Evolutionary conservation across 1,140 invertebrate species (phyloP).

Genomic region (Drosophila carrolli): DNA sequence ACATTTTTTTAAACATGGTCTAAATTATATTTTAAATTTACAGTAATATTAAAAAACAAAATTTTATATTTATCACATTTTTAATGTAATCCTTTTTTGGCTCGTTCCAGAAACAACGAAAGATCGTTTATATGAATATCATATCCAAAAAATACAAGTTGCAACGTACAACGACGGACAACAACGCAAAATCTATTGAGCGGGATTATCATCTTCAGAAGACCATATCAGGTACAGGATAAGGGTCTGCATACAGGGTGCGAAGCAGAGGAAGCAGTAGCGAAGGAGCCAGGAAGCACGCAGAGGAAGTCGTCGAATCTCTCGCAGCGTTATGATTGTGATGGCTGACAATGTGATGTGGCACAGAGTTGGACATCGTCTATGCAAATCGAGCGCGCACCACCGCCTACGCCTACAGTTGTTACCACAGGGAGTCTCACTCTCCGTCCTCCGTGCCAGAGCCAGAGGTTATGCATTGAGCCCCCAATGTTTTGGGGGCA

Average conservation of each 20-base stretch:
- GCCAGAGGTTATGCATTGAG: slow-evolving; percentile 78
- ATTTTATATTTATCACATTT: no score
- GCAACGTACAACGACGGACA: slow-evolving; percentile 57
- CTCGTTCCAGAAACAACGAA: slow-evolving; percentile 20
- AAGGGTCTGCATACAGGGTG: slow-evolving; percentile 3
- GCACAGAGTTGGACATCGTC: slow-evolving; percentile 78
- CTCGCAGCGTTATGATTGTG: slow-evolving; percentile 81
- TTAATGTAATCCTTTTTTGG: neutral
- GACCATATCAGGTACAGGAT: slow-evolving; percentile 3
- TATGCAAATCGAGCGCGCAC: slow-evolving; percentile 74
- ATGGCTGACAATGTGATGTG: slow-evolving; percentile 84
- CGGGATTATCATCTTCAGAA: slow-evolving; percentile 9
- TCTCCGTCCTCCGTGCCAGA: slow-evolving; percentile 43
- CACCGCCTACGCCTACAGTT: slow-evolving; percentile 41
- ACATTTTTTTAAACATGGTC: neutral
- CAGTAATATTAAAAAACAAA: no score
- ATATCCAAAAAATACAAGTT: slow-evolving; percentile 35
- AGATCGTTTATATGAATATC: slow-evolving; percentile 19
- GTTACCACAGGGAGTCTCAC: slow-evolving; percentile 45
- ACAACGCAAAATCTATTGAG: slow-evolving; percentile 30
- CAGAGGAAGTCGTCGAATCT: slow-evolving; percentile 26
- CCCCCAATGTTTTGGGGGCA: slow-evolving; percentile 84
- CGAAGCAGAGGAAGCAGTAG: slow-evolving; percentile 17
- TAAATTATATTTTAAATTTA: neutral
- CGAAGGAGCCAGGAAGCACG: slow-evolving; percentile 22